Evolutionary conservation across 1,140 invertebrate species (phyloP).

Genomic region (Panulirus ornatus): DNA sequence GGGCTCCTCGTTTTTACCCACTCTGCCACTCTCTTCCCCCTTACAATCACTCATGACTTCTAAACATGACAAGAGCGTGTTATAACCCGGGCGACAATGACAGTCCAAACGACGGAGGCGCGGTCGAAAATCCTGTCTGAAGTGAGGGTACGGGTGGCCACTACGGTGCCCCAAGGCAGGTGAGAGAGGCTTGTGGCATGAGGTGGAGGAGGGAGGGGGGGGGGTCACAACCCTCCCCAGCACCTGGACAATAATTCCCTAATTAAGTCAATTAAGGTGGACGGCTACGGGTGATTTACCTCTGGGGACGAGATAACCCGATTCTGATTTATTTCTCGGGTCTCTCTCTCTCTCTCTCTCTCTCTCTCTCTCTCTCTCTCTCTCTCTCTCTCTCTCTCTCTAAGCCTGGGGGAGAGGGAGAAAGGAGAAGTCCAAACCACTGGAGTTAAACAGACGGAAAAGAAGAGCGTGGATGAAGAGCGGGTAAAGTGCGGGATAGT

Average conservation of each 20-base stretch:
- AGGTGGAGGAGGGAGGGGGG: background rate
- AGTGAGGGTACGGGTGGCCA: background rate
- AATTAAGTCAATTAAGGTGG: constrained; percentile 18
- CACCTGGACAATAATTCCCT: constrained; percentile 13
- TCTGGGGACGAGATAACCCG: background rate
- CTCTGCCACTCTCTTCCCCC: background rate
- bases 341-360: no score
- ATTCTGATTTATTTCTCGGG: background rate
- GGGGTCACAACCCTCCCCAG: background rate
- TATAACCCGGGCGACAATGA: background rate
- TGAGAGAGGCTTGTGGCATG: background rate
- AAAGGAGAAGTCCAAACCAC: no score
- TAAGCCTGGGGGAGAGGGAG: no score
- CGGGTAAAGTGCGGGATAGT: background rate
- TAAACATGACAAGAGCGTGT: constrained; percentile 5
- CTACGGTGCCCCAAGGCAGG: background rate
- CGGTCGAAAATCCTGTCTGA: background rate
- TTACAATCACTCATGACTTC: constrained; percentile 10
- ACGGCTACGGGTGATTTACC: background rate
- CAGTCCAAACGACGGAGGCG: background rate
- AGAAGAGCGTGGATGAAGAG: background rate
- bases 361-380: no score
- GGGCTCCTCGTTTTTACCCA: background rate
- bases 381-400: no score
- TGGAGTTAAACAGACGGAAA: background rate